Conservation (phyloP, 2,113 vertebrate species). For the Macrotus californicus region DNA sequence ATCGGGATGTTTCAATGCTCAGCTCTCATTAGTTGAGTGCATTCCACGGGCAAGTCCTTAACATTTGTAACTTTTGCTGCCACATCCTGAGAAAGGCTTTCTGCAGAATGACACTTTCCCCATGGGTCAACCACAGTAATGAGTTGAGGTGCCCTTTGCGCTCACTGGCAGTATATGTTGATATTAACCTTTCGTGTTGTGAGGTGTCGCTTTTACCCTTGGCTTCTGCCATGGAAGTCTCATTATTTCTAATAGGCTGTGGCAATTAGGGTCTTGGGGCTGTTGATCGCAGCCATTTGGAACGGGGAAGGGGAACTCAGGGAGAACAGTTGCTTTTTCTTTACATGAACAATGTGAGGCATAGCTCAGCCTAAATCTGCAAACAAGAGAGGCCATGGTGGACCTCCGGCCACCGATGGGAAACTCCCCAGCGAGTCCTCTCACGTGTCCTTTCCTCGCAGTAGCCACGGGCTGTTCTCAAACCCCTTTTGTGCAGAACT, state of each 20-base stretch:
- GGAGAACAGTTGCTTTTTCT: slow-evolving; percentile 71
- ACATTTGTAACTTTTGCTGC: slow-evolving; percentile 85
- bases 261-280: slow-evolving; percentile 84
- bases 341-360: slow-evolving; percentile 68
- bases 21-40: slow-evolving; percentile 91
- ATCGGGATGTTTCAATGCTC: slow-evolving; percentile 85
- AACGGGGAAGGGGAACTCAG: slow-evolving; percentile 51
- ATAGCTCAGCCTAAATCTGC: slow-evolving; percentile 54
- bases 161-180: slow-evolving; percentile 80
- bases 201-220: slow-evolving; percentile 78
- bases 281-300: slow-evolving; percentile 71
- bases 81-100: slow-evolving; percentile 86
- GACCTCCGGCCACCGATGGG: slow-evolving; percentile 16
- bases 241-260: slow-evolving; percentile 86
- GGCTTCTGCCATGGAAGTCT: slow-evolving; percentile 82
- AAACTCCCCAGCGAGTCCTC: slow-evolving; percentile 31
- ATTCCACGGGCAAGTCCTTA: slow-evolving; percentile 79
- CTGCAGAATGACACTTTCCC: slow-evolving; percentile 83
- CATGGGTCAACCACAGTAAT: slow-evolving; percentile 86
- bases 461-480: neutral
- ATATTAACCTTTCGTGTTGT: slow-evolving; percentile 82
- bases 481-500: slow-evolving; percentile 21
- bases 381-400: slow-evolving; percentile 4
- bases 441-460: slow-evolving; percentile 48
- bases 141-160: slow-evolving; percentile 81